phyloP scores from a whole-genome alignment of 2,797 vertebrate species.

The Periophthalmus magnuspinnatus region DNA sequence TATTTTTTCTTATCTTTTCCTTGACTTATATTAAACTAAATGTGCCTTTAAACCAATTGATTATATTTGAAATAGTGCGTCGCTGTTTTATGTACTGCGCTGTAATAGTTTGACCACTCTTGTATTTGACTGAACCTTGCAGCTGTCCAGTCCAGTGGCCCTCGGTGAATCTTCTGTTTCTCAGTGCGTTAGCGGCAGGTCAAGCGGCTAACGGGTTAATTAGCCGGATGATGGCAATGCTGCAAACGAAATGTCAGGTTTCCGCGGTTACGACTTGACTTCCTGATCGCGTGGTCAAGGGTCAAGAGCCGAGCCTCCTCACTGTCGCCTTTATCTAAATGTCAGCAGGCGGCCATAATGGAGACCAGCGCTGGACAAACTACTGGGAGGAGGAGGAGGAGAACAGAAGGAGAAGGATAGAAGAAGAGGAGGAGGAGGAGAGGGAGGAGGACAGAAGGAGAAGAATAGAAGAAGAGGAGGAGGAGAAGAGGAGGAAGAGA shows the following conservation, averaged over 20 bases:
- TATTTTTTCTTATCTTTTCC: too few species aligned
- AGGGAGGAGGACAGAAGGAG: too few species aligned
- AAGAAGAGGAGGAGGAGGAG: too few species aligned
- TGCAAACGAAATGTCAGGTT: conserved; percentile 75
- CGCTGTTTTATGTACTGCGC: not conserved
- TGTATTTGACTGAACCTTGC: not conserved
- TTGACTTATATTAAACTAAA: too few species aligned
- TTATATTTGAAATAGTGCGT: too few species aligned
- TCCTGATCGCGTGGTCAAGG: conserved; percentile 66
- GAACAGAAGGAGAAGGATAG: too few species aligned
- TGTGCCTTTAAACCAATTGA: too few species aligned
- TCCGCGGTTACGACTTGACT: conserved; percentile 72
- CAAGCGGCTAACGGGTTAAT: conserved; percentile 74
- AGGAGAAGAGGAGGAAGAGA: too few species aligned
- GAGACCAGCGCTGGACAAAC: conserved; percentile 9
- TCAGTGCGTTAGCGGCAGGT: conserved; percentile 31
- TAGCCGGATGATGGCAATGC: conserved; percentile 73
- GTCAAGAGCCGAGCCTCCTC: conserved; percentile 58
- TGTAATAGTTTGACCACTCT: too few species aligned
- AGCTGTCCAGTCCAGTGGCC: not conserved
- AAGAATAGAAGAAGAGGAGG: too few species aligned
- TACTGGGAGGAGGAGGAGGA: not conserved
- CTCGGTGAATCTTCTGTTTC: conserved; percentile 3
- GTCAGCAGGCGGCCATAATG: conserved; percentile 70
- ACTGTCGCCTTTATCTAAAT: conserved; percentile 79